Evolutionary conservation across 2,113 vertebrate species (phyloP), one percentile per base, ranked within the genome.

Genomic region (Vimba vimba): DNA sequence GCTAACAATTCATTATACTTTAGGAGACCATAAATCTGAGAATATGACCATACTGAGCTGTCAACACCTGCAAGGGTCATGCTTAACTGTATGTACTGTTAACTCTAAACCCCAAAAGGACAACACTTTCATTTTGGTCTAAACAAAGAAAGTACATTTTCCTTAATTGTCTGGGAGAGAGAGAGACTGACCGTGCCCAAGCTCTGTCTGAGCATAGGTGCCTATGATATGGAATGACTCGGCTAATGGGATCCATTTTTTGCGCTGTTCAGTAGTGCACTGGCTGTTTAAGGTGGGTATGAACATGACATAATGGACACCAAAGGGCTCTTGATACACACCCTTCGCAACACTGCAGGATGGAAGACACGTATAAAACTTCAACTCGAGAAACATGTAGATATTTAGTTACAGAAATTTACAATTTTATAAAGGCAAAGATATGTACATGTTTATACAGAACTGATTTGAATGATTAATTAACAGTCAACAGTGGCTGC

Each of bases 121-220:
- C 23, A 76, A 50, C 4, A 15, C 1, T 75, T 66, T 85, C 0
- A 60, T 25, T 74, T 66, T 57, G 33, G 64, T 30, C 64, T 33
- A 68, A 36, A 69, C 43, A 23, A 69, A 52, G 25, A 43, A 73
- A 84, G 19, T 62, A 59, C 74, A 86, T 43, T 33, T 79, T 6
- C 52, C 43, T 27, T 21, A 25, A 52, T 39, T 50, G 33, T 39
- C 12, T 59, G 33, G 36, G 30, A 36, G 57, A 81, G 64, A 84
- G 90, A 84, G 90, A 81, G 92, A 99, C 98, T 99, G 95, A 99
- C 98, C 97, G 94, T 99, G 98, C 90, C 97, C 98, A 94, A 99
- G 66, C 91, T 99, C 98, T 84, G 97, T 99, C 94, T 99, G 98
- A 90, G 96, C 97, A 90, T 99, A 99, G 87, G 98, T 99, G 94